phyloP scores from a whole-genome alignment of 23 tunicate species.

The Halocynthia roretzi region DNA sequence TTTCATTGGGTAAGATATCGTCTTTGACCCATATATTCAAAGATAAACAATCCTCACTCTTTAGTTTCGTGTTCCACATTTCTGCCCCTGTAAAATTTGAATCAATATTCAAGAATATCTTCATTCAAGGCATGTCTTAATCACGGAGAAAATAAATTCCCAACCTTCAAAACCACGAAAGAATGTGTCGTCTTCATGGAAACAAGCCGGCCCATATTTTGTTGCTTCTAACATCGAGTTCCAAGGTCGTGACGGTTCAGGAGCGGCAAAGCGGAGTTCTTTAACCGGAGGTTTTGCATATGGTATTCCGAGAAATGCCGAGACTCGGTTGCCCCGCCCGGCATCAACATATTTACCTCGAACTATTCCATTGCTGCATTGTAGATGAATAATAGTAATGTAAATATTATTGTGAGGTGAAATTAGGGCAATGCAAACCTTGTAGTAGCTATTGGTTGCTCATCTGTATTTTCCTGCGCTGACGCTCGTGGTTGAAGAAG shows the following conservation, averaged over 20 bases:
- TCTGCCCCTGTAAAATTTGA: constrained; percentile 29
- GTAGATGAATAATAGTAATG: too few species aligned
- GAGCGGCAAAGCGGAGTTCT: constrained; percentile 46
- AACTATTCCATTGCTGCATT: constrained; percentile 26
- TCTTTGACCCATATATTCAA: constrained; percentile 49
- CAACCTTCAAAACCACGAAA: constrained; percentile 50
- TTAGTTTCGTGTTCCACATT: constrained; percentile 60
- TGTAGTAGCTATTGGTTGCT: too few species aligned
- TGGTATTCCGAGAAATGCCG: constrained; percentile 60
- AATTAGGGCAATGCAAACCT: too few species aligned
- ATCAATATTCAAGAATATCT: too few species aligned
- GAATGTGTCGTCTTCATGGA: constrained; percentile 35
- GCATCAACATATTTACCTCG: constrained; percentile 9
- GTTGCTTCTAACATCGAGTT: background rate
- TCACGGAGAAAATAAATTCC: background rate
- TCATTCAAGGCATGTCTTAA: too few species aligned
- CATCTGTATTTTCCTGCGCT: too few species aligned
- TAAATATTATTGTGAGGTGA: too few species aligned
- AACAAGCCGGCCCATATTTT: constrained; percentile 36
- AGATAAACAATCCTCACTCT: constrained; percentile 44
- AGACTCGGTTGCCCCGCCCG: constrained; percentile 9
- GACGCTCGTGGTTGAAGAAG: too few species aligned
- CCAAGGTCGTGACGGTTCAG: constrained; percentile 43
- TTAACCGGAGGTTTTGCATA: constrained; percentile 48
- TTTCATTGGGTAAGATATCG: background rate